These are phyloP conservation scores for Palythoa grandiflora DNA, from an alignment of 92 coral and sea anemone genomes.

Conservation along the genomic window DNA sequence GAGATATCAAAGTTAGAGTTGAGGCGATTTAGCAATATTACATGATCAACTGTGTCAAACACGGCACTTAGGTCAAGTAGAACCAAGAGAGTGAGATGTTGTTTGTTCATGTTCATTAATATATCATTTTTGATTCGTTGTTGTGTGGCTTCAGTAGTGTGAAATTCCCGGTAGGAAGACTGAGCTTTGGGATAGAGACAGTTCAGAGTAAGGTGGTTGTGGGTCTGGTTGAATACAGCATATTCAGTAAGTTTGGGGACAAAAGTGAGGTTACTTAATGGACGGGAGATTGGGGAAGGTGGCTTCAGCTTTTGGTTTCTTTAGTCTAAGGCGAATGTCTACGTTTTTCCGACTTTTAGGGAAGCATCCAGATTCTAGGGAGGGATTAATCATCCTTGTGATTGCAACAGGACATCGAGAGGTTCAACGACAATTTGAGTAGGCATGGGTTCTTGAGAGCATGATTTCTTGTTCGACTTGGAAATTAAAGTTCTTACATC, in stretches of 20 bases:
- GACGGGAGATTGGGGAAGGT: constrained; percentile 52
- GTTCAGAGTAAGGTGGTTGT: constrained; percentile 21
- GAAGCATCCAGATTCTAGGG: constrained; percentile 49
- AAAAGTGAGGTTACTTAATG: constrained; percentile 7
- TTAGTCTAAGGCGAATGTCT: constrained; percentile 18
- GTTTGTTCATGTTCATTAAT: too few relatives aligned
- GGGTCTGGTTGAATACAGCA: too few relatives aligned
- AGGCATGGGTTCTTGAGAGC: constrained; percentile 60
- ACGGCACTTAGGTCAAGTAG: too few relatives aligned
- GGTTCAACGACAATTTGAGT: constrained; percentile 52
- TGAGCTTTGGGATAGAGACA: constrained; percentile 2
- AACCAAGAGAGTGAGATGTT: too few relatives aligned
- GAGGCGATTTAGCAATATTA: constrained; percentile 12
- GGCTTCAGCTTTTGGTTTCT: constrained; percentile 40
- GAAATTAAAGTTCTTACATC: constrained; percentile 32
- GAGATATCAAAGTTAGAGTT: constrained; percentile 36
- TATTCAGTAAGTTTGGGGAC: neutral
- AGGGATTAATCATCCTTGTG: constrained; percentile 51
- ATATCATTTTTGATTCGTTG: neutral
- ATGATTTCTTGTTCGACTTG: neutral
- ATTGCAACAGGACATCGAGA: constrained; percentile 56
- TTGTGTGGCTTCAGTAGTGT: too few relatives aligned
- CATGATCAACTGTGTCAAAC: too few relatives aligned
- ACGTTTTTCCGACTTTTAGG: constrained; percentile 58
- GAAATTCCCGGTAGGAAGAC: too few relatives aligned